A percentile compares a stretch with the other conserved stretches of the same genome.
These are phyloP conservation scores for Cathartes aura DNA, from an alignment of 2,113 vertebrate genomes.

Conservation along the genomic window DNA sequence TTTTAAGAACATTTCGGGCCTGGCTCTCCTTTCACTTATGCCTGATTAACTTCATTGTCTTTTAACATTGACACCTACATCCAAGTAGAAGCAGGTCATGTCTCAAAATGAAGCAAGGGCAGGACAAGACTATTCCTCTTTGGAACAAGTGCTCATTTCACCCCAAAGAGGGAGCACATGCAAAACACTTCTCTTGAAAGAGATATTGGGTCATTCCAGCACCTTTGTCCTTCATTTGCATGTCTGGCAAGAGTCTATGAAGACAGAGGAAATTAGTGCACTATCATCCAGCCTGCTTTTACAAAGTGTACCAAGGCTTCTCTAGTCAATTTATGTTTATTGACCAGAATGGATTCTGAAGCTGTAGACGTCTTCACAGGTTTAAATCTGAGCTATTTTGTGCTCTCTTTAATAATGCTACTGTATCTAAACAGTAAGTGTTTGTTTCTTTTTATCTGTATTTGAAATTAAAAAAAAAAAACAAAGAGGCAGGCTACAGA, in stretches of 20 bases:
- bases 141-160: neutral
- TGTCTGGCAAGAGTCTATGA: neutral
- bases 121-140: neutral
- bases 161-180: neutral
- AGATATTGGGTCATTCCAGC: neutral
- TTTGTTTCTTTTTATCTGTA: neutral
- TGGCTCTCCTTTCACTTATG: neutral
- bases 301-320: neutral
- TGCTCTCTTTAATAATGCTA: neutral
- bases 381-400: neutral
- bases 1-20: neutral
- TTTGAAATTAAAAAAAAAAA: neutral
- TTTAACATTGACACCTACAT: neutral
- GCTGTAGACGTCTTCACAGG: neutral
- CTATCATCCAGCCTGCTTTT: neutral
- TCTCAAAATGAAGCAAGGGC: neutral
- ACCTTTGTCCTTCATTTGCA: neutral
- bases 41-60: neutral
- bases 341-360: neutral
- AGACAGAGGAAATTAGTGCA: neutral
- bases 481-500: neutral
- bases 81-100: neutral
- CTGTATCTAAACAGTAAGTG: neutral
- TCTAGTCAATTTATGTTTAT: neutral
- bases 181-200: neutral